phyloP scores from a whole-genome alignment of 2,113 vertebrate genomes.

The Hiodon alosoides region DNA sequence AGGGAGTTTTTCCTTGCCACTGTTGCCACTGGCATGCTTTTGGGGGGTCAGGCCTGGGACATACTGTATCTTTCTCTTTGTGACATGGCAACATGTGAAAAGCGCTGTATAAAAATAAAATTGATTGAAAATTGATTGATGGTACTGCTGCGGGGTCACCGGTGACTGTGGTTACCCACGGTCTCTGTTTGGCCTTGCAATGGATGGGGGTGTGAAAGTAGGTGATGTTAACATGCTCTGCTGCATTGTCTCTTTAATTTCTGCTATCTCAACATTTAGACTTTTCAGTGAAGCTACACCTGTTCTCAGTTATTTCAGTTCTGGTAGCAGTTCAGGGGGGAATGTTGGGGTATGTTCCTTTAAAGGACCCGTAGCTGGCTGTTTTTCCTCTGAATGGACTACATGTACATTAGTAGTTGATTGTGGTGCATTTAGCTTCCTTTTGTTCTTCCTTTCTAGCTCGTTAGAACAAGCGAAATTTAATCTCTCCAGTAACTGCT shows the following conservation, averaged over 20 bases:
- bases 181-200: too few species aligned
- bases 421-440: not conserved
- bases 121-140: too few species aligned
- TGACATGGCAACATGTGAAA: too few species aligned
- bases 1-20: too few species aligned
- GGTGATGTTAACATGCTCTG: not conserved
- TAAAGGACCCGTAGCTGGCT: not conserved
- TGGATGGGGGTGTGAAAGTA: too few species aligned
- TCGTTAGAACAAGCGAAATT: constrained; percentile 27
- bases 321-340: constrained; percentile 23
- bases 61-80: too few species aligned
- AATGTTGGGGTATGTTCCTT: not conserved
- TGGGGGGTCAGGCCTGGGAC: too few species aligned
- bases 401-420: not conserved
- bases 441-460: constrained; percentile 19
- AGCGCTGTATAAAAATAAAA: too few species aligned
- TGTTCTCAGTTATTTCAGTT: constrained; percentile 12
- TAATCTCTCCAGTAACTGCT: constrained; percentile 27
- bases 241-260: not conserved
- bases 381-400: constrained; percentile 12
- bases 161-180: too few species aligned
- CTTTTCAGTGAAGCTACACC: constrained; percentile 7
- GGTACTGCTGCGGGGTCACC: too few species aligned
- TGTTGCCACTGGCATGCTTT: too few species aligned
- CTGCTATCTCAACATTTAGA: not conserved